Conservation (phyloP, 2,888 invertebrate genomes). For the Trypoxylon attenuatum region DNA sequence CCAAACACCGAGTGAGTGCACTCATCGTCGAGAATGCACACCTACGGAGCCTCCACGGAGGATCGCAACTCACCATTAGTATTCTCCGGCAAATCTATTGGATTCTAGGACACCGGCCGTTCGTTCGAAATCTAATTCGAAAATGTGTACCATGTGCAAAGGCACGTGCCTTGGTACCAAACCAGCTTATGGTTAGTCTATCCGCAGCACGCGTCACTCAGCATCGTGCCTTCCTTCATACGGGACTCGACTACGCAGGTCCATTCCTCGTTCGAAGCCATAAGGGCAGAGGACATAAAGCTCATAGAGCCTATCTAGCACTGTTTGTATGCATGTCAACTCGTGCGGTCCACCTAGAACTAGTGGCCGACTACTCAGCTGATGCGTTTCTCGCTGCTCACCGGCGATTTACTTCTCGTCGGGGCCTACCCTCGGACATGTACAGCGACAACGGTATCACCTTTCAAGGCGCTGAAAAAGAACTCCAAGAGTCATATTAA, state of each 20-base stretch:
- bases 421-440: constrained; percentile 13
- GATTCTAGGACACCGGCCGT: neutral
- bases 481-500: neutral
- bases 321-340: constrained; percentile 9
- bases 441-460: constrained; percentile 29
- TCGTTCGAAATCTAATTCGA: neutral
- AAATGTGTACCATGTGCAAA: neutral
- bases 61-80: too few species aligned
- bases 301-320: constrained; percentile 1
- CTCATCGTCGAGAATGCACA: too few species aligned
- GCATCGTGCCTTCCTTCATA: neutral
- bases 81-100: too few species aligned
- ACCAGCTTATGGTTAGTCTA: constrained; percentile 17
- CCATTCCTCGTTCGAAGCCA: neutral
- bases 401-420: constrained; percentile 16
- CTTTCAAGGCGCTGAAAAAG: constrained; percentile 3
- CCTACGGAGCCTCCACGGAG: too few species aligned
- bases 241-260: constrained; percentile 24
- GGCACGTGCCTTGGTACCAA: neutral
- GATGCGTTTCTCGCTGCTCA: constrained; percentile 24
- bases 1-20: too few species aligned
- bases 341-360: constrained; percentile 4
- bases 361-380: constrained; percentile 10
- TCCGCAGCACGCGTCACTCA: constrained; percentile 17
- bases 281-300: neutral